Evolutionary conservation across 2,888 invertebrate genomes (phyloP).

Genomic region (Nemoura dubitans): DNA sequence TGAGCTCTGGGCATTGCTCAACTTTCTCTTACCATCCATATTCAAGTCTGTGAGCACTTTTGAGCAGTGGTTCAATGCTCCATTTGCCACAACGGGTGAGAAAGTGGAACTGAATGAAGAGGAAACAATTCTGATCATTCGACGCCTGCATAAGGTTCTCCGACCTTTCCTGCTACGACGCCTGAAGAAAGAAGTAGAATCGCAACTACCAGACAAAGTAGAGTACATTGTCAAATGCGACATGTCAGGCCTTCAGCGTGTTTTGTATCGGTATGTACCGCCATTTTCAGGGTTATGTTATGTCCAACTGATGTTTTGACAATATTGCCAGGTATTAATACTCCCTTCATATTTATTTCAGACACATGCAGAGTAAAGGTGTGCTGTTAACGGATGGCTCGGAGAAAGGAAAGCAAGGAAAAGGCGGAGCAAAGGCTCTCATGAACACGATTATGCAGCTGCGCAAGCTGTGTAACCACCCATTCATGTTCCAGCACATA

Average conservation of each 20-base stretch:
- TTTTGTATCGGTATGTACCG: constrained; percentile 60
- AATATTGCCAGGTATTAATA: not conserved
- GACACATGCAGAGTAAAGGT: constrained; percentile 69
- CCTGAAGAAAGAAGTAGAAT: constrained; percentile 72
- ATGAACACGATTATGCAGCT: constrained; percentile 75
- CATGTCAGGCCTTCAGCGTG: constrained; percentile 69
- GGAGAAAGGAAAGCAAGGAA: constrained; percentile 64
- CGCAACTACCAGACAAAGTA: constrained; percentile 70
- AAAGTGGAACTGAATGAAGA: constrained; percentile 71
- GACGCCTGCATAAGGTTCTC: constrained; percentile 73
- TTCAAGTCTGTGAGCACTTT: constrained; percentile 72
- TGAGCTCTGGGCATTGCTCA: constrained; percentile 71
- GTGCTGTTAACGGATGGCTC: constrained; percentile 67
- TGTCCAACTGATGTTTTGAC: not conserved
- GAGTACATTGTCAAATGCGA: constrained; percentile 74
- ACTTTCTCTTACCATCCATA: constrained; percentile 71
- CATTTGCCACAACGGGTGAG: constrained; percentile 72
- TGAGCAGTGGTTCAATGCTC: constrained; percentile 76
- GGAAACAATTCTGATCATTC: constrained; percentile 72
- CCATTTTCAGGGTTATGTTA: too few relatives aligned
- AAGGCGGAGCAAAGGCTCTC: constrained; percentile 65
- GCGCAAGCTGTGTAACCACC: constrained; percentile 72
- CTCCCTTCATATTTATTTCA: constrained; percentile 48
- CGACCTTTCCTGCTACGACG: constrained; percentile 70
- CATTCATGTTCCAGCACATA: constrained; percentile 71